Evolutionary conservation across 2,113 vertebrate genomes (phyloP).

Genomic region (Azemiops feae): DNA sequence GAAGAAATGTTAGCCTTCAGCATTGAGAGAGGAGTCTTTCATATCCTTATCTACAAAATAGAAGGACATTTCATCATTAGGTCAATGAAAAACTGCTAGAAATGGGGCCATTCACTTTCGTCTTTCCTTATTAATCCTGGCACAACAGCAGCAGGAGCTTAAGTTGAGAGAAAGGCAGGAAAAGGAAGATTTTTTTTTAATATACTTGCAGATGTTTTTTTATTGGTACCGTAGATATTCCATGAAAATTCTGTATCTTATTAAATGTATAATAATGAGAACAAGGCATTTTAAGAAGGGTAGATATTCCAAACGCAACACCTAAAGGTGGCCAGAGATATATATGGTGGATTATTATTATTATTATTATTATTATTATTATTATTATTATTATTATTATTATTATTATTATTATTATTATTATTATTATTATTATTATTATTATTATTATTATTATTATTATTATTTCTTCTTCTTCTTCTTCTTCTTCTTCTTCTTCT

Average conservation of each 20-base stretch:
- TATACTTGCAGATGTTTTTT: neutral
- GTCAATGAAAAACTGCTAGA: conserved; percentile 6
- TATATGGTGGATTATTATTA: no score
- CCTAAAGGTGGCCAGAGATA: neutral
- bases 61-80: conserved; percentile 30
- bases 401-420: no score
- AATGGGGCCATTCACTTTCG: conserved; percentile 10
- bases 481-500: no score
- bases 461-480: no score
- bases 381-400: no score
- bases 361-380: no score
- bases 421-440: no score
- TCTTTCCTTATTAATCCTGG: conserved; percentile 9
- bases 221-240: neutral
- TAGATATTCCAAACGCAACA: neutral
- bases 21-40: neutral
- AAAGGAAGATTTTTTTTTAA: neutral
- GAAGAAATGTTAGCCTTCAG: neutral
- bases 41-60: conserved; percentile 14
- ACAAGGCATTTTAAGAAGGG: neutral
- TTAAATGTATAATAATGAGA: neutral
- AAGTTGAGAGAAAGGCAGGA: neutral
- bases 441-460: no score
- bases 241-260: neutral
- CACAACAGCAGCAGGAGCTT: neutral